Evolutionary conservation across 2,113 vertebrate genomes (phyloP).

Genomic region (Azemiops feae): DNA sequence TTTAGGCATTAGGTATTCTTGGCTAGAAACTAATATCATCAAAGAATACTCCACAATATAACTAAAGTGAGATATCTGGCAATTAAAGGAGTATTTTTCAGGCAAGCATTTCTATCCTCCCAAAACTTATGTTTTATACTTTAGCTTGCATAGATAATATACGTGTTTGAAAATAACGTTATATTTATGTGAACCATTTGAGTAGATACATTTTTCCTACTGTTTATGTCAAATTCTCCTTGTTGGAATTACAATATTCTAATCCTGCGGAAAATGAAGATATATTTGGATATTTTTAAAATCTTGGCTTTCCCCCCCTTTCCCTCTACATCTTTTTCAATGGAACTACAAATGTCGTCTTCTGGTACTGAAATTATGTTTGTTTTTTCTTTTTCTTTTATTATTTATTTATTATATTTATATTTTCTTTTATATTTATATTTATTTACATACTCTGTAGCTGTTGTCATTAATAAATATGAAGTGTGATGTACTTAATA

Average conservation of each 20-base stretch:
- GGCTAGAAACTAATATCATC: constrained; percentile 25
- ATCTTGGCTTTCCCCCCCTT: background rate
- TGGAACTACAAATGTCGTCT: background rate
- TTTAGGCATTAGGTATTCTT: constrained; percentile 53
- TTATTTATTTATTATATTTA: background rate
- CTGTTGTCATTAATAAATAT: too few relatives aligned
- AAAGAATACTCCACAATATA: constrained; percentile 34
- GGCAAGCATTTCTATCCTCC: background rate
- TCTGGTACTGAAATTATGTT: background rate
- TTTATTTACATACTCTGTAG: too few relatives aligned
- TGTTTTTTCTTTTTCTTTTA: background rate
- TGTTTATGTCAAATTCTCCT: constrained; percentile 37
- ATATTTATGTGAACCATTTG: constrained; percentile 5
- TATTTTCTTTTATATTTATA: background rate
- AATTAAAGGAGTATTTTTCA: constrained; percentile 54
- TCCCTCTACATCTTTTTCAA: background rate
- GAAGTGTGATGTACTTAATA: too few relatives aligned
- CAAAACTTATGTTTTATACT: constrained; percentile 29
- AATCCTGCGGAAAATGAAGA: constrained; percentile 35
- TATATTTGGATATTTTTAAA: constrained; percentile 21
- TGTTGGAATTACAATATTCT: constrained; percentile 11
- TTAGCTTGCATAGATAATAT: constrained; percentile 20
- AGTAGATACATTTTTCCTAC: constrained; percentile 18
- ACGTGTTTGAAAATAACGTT: constrained; percentile 54
- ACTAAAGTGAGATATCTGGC: constrained; percentile 44